These are phyloP conservation scores for Sebastes kiyomatsui DNA, from an alignment of 2,797 vertebrate species.

Conservation along the genomic window DNA sequence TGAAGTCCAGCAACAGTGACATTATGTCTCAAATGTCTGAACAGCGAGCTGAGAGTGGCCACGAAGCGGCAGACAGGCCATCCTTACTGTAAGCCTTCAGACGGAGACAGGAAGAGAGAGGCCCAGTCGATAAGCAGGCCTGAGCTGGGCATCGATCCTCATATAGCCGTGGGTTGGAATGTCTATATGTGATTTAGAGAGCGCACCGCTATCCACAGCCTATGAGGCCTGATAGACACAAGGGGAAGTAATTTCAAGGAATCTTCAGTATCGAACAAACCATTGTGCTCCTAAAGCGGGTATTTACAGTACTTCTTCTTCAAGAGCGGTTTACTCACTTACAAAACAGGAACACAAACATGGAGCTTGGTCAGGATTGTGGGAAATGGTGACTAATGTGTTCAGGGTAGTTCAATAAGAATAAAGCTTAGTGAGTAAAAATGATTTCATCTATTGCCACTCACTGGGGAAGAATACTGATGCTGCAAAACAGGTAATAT, in stretches of 20 bases:
- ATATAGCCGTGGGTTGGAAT: slow-evolving; percentile 15
- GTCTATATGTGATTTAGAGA: slow-evolving; percentile 52
- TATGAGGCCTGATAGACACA: slow-evolving; percentile 18
- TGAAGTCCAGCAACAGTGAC: slow-evolving; percentile 51
- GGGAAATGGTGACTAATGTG: slow-evolving; percentile 35
- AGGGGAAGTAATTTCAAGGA: slow-evolving; percentile 35
- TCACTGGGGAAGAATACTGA: slow-evolving; percentile 9
- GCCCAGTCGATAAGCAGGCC: slow-evolving; percentile 34
- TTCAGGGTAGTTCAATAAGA: slow-evolving; percentile 27
- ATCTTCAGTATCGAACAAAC: slow-evolving; percentile 36
- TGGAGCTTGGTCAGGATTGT: not conserved
- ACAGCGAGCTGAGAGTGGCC: slow-evolving; percentile 28
- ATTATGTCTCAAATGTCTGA: slow-evolving; percentile 58
- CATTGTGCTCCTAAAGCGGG: slow-evolving; percentile 18
- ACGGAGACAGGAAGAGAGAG: slow-evolving; percentile 20
- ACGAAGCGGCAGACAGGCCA: slow-evolving; percentile 17
- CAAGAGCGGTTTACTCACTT: not conserved
- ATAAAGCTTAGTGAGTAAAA: slow-evolving; percentile 9
- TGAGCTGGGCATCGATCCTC: slow-evolving; percentile 44
- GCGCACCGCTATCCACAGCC: not conserved
- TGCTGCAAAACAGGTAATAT: not conserved
- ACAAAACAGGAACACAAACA: slow-evolving; percentile 17
- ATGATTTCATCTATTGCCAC: not conserved
- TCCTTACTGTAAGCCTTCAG: slow-evolving; percentile 38
- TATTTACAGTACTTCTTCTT: not conserved